These are phyloP conservation scores for Macaria notata DNA, from an alignment of 2,888 invertebrate genomes.

Conservation along the genomic window DNA sequence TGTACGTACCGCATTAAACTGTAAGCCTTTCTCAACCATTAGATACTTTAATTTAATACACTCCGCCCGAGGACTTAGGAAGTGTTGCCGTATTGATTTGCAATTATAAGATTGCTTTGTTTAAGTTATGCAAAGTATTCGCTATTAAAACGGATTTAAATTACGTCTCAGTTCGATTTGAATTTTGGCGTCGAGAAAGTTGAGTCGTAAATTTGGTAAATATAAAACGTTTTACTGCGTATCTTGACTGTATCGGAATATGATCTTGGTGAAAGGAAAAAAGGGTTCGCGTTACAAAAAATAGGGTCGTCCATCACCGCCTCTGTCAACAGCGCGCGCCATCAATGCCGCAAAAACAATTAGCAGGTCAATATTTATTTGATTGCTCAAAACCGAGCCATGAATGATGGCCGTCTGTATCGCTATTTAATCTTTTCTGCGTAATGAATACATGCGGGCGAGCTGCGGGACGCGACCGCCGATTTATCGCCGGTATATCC, in stretches of 20 bases:
- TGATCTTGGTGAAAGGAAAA: slow-evolving; percentile 50
- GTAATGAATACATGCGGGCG: slow-evolving; percentile 41
- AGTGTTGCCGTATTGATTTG: slow-evolving; percentile 59
- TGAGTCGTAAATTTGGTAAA: slow-evolving; percentile 40
- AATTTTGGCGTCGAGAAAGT: slow-evolving; percentile 42
- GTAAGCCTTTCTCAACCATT: slow-evolving; percentile 47
- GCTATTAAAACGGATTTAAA: slow-evolving; percentile 52
- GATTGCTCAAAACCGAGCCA: slow-evolving; percentile 60
- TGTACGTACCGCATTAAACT: slow-evolving; percentile 54
- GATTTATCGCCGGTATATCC: slow-evolving; percentile 11
- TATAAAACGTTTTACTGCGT: slow-evolving; percentile 38
- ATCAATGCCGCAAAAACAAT: slow-evolving; percentile 78
- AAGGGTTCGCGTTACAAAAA: slow-evolving; percentile 68
- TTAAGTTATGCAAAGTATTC: slow-evolving; percentile 60
- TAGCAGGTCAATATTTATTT: slow-evolving; percentile 79
- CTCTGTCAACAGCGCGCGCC: slow-evolving; percentile 71
- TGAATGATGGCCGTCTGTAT: slow-evolving; percentile 59
- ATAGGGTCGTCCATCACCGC: slow-evolving; percentile 69
- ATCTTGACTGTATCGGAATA: slow-evolving; percentile 52
- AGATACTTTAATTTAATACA: slow-evolving; percentile 56
- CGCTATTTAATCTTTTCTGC: slow-evolving; percentile 37
- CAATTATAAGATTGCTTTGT: slow-evolving; percentile 59
- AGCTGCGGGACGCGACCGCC: slow-evolving; percentile 35
- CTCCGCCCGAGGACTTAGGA: slow-evolving; percentile 48
- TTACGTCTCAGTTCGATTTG: slow-evolving; percentile 44